Conservation (phyloP, 2,888 invertebrate species). For the Adineta ricciae region DNA sequence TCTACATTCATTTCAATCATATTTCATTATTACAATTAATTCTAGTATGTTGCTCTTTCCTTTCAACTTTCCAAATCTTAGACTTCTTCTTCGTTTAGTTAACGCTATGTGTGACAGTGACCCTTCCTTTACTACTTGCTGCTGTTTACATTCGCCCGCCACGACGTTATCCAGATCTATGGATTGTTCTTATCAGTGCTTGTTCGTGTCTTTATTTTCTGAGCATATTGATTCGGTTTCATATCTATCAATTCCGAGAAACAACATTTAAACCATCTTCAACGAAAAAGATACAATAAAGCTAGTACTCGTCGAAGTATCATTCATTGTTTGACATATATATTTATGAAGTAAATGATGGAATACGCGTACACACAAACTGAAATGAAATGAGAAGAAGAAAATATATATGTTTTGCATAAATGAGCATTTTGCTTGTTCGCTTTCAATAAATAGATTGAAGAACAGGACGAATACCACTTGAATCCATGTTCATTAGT, state of each 20-base stretch:
- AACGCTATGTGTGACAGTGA: conserved; percentile 57
- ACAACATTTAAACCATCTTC: background rate
- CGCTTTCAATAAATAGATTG: background rate
- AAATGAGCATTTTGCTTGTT: background rate
- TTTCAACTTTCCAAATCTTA: conserved; percentile 45
- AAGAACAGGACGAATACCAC: conserved; percentile 24
- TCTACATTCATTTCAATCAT: conserved; percentile 1
- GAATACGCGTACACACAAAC: background rate
- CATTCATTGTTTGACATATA: background rate
- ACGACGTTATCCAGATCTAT: conserved; percentile 67
- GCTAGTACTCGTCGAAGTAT: background rate
- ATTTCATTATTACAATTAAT: background rate
- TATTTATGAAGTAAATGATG: background rate
- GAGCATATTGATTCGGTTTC: background rate
- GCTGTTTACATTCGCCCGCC: conserved; percentile 61
- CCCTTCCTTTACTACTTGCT: conserved; percentile 56
- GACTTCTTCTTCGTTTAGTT: conserved; percentile 41
- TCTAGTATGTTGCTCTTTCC: conserved; percentile 46
- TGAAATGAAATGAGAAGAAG: background rate
- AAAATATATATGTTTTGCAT: background rate
- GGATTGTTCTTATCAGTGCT: conserved; percentile 66
- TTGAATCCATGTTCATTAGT: conserved; percentile 44
- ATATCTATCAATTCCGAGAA: conserved; percentile 28
- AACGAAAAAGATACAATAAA: background rate
- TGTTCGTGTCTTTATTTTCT: conserved; percentile 60